Evolutionary conservation across 2,113 vertebrate species (phyloP).

Genomic region (Atrichornis clamosus): DNA sequence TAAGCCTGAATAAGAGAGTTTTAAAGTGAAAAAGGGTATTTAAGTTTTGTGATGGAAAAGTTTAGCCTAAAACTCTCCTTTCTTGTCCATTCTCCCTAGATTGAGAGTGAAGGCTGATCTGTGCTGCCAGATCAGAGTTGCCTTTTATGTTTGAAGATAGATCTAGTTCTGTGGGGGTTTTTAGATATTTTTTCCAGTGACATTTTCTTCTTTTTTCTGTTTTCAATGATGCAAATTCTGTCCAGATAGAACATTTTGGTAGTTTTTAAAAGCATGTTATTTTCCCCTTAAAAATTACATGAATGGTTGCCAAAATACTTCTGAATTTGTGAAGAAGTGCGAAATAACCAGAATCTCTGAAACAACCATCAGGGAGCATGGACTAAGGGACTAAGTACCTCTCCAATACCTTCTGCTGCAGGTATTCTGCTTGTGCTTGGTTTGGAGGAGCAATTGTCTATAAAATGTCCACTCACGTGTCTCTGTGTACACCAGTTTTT

Average conservation of each 20-base stretch:
- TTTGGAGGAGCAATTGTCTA: neutral
- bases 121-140: neutral
- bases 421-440: neutral
- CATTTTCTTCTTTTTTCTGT: neutral
- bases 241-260: neutral
- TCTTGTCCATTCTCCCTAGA: neutral
- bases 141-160: neutral
- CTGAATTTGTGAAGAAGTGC: neutral
- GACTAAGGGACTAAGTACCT: neutral
- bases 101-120: neutral
- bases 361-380: neutral
- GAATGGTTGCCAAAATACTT: neutral
- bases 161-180: neutral
- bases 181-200: neutral
- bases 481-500: neutral
- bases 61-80: neutral
- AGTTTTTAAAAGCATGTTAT: neutral
- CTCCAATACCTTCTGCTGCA: neutral
- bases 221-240: neutral
- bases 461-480: neutral
- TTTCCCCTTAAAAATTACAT: neutral
- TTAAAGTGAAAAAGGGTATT: accelerated
- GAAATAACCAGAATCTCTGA: neutral
- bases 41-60: neutral
- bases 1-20: neutral